These are phyloP conservation scores for Diarsia dahlii DNA, from an alignment of 2,888 invertebrate genomes.

Conservation along the genomic window DNA sequence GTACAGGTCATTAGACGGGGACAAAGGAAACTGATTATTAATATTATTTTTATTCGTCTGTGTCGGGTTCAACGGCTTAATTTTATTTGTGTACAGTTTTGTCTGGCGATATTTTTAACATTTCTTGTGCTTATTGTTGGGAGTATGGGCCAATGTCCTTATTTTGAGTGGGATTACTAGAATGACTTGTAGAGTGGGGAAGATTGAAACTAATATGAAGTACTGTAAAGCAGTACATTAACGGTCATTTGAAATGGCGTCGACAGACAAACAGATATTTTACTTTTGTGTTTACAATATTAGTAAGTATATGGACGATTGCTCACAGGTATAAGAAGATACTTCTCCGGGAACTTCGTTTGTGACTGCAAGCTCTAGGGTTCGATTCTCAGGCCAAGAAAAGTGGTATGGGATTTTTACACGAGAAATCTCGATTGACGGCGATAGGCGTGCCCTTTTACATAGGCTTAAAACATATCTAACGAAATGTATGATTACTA, in stretches of 20 bases:
- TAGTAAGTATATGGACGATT: neutral
- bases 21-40: conserved; percentile 42
- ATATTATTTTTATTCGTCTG: conserved; percentile 17
- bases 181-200: neutral
- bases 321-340: no score
- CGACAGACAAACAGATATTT: no score
- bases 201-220: neutral
- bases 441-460: neutral
- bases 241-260: neutral
- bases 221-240: neutral
- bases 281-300: neutral
- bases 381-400: neutral
- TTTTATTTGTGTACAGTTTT: conserved; percentile 26
- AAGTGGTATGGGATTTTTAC: neutral
- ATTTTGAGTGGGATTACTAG: neutral
- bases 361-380: no score
- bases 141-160: conserved; percentile 1
- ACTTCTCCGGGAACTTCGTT: no score
- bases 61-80: conserved; percentile 13
- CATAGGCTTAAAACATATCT: neutral
- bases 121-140: conserved; percentile 9
- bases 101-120: conserved; percentile 6
- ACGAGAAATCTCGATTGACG: neutral
- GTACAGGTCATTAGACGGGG: conserved; percentile 26
- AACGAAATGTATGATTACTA: neutral